Base-by-base conservation (phyloP, 92 coral and sea anemone species). In the Isaurus tuberculatus region DNA sequence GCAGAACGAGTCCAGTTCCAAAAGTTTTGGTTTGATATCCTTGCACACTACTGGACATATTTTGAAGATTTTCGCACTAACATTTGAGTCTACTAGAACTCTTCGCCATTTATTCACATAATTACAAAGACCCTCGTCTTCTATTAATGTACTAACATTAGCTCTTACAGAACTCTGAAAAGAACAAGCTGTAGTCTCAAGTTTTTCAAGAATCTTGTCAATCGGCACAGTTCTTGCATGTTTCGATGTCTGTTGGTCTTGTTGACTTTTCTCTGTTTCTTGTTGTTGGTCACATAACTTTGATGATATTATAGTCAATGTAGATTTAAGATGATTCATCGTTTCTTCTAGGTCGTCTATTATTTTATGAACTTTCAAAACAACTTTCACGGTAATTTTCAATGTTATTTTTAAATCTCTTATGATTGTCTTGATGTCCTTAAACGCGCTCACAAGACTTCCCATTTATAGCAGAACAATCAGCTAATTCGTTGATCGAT, bases 391-490 rank as follows among this genome's bases (percentile, higher is more conserved):
- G 8, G 86, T 83, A 34, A 68, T 17, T 70, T 72, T 83, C 19
- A 83, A 43, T 30, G 86, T 83, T 72, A 83, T 11, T 43, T 83
- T 83, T 48, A 83, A 70, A 53, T 83, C 86, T 33, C 81, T 37
- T 57, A 83, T 83, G 20, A 70, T 83, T 27, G 69, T 83, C 44
- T 70, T 83, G 33, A 83, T 30, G 34, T 83, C 86, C 55, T 80
- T 80, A 32, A 83, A 23, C 25, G 33, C 53, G 19, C 82, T 83
- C 6, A 83, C 27, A 23, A 83, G 73, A 29, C 79, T 82, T 31
- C 86, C 86, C 86, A 83, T 83, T 34, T 23, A 34, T 28, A 23
- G 14, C n/a, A 15, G 78, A 43, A 72, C 32, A 72, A 30, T 13
- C 28, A 2, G 57, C 23, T 16, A 16, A 16, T 1, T 16, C 23